These are phyloP conservation scores for Chrysoperla carnea DNA, from an alignment of 1,140 invertebrate genomes.

Conservation along the genomic window DNA sequence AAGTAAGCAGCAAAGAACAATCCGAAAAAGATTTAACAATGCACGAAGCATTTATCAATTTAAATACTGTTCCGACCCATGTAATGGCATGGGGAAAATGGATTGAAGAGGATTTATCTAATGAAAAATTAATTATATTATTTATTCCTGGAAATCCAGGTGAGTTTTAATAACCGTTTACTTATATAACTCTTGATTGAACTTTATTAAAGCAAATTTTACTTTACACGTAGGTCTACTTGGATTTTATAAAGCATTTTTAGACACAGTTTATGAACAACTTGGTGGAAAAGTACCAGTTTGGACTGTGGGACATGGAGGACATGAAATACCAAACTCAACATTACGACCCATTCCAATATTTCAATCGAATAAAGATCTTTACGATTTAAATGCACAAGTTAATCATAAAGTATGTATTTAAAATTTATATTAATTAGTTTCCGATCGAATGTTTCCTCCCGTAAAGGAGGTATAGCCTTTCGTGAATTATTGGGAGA, in stretches of 20 bases:
- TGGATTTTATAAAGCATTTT: conserved; percentile 54
- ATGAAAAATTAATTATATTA: conserved; percentile 29
- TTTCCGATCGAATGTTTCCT: too few relatives aligned
- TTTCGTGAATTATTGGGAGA: too few relatives aligned
- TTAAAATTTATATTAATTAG: conserved; percentile 2
- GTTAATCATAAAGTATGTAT: conserved; percentile 50
- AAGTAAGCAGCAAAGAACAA: background rate
- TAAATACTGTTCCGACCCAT: conserved; percentile 44
- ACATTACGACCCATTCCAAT: conserved; percentile 22
- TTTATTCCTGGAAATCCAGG: conserved; percentile 55
- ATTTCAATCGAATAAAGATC: conserved; percentile 27
- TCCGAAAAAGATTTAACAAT: conserved; percentile 14
- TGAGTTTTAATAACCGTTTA: conserved; percentile 4
- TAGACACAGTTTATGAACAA: conserved; percentile 35
- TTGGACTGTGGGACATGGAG: conserved; percentile 57
- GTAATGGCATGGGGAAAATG: conserved; percentile 46
- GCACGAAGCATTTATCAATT: conserved; percentile 33
- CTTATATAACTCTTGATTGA: background rate
- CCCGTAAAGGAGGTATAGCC: too few relatives aligned
- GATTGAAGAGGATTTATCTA: conserved; percentile 36
- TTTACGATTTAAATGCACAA: conserved; percentile 55
- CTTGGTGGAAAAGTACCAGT: conserved; percentile 38
- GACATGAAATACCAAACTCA: conserved; percentile 38
- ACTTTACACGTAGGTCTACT: conserved; percentile 35
- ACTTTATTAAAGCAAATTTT: background rate